These are phyloP conservation scores for Anolis sagrei DNA, from an alignment of 2,113 vertebrate species.

Conservation along the genomic window DNA sequence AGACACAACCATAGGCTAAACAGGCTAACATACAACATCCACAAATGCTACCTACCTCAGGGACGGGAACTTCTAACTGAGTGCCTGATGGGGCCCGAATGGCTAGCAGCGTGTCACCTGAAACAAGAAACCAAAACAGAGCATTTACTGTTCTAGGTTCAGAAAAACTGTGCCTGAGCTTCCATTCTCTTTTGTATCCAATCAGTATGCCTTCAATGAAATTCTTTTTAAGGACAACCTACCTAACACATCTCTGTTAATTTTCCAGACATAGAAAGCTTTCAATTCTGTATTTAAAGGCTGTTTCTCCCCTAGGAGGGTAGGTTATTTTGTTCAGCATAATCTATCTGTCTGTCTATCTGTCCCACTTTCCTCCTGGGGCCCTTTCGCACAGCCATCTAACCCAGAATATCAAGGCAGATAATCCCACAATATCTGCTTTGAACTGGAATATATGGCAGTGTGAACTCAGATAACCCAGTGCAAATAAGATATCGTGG, in stretches of 20 bases:
- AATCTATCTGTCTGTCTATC: too few relatives aligned
- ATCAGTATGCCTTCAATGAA: neutral
- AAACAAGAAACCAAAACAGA: slow-evolving; percentile 52
- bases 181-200: neutral
- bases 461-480: too few relatives aligned
- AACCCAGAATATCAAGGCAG: too few relatives aligned
- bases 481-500: too few relatives aligned
- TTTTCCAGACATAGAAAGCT: neutral
- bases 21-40: too few relatives aligned
- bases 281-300: neutral
- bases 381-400: too few relatives aligned
- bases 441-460: too few relatives aligned
- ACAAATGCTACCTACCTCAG: slow-evolving; percentile 84
- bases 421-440: too few relatives aligned
- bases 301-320: neutral
- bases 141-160: neutral
- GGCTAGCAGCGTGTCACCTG: slow-evolving; percentile 94
- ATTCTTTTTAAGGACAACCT: neutral
- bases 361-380: too few relatives aligned
- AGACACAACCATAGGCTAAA: too few relatives aligned
- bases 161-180: too few relatives aligned
- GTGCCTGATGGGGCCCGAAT: slow-evolving; percentile 95
- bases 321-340: neutral
- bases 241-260: neutral
- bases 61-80: slow-evolving; percentile 93